Percentiles rank a stretch among this genome's conserved stretches.
phyloP scores from a whole-genome alignment of 2,888 invertebrate species.

The Calephelis perditalis region DNA sequence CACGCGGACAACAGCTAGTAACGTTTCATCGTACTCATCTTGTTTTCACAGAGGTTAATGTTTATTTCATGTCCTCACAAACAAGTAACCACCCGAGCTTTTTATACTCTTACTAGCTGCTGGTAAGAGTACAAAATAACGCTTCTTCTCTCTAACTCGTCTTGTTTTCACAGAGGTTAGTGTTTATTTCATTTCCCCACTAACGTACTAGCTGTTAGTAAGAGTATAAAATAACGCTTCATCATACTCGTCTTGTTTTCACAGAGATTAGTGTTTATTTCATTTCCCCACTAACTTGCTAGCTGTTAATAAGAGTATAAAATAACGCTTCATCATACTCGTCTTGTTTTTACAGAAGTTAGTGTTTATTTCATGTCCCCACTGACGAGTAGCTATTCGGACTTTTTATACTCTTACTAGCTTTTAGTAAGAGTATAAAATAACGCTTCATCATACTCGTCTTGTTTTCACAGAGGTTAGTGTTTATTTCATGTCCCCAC shows the following conservation, averaged over 20 bases:
- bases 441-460: neutral
- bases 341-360: neutral
- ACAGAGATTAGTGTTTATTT: slow-evolving; percentile 17
- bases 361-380: slow-evolving; percentile 22
- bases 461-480: neutral
- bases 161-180: too few species aligned
- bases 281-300: slow-evolving; percentile 16
- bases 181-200: too few species aligned
- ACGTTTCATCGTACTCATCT: neutral
- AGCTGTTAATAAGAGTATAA: too few species aligned
- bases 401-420: too few species aligned
- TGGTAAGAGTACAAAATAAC: too few species aligned
- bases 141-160: too few species aligned
- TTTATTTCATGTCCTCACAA: slow-evolving; percentile 22
- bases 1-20: too few species aligned
- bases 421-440: neutral
- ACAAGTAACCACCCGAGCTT: slow-evolving; percentile 21
- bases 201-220: too few species aligned
- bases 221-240: neutral
- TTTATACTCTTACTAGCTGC: too few species aligned
- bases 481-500: slow-evolving; percentile 22
- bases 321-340: neutral
- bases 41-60: slow-evolving; percentile 1
- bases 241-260: neutral
- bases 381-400: too few species aligned